These are phyloP conservation scores for Ctenochaetus hawaiiensis DNA, from an alignment of 2,797 vertebrate species.

Conservation along the genomic window DNA sequence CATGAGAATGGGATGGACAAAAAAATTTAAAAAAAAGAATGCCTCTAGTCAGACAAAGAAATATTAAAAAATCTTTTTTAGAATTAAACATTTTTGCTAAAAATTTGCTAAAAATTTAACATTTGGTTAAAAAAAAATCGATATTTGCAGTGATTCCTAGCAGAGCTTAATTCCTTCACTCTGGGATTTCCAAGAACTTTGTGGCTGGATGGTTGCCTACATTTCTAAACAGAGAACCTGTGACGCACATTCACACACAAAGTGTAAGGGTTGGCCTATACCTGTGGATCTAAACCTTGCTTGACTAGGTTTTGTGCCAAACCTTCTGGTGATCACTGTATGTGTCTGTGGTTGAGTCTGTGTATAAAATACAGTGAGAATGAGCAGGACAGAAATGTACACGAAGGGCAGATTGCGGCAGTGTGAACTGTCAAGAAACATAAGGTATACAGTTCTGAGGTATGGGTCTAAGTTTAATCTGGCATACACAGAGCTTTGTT, in stretches of 20 bases:
- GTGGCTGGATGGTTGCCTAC: slow-evolving; percentile 68
- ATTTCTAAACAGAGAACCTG: slow-evolving; percentile 77
- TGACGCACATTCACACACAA: slow-evolving; percentile 71
- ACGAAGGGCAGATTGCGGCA: background rate
- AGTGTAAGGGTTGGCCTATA: slow-evolving; percentile 69
- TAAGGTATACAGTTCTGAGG: background rate
- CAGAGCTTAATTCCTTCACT: slow-evolving; percentile 54
- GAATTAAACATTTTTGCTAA: no score
- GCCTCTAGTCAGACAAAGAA: no score
- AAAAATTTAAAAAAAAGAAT: no score
- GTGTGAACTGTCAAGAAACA: background rate
- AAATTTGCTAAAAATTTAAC: background rate
- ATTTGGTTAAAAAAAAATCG: background rate
- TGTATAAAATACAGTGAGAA: slow-evolving; percentile 13
- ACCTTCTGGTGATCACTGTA: slow-evolving; percentile 46
- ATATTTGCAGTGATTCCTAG: slow-evolving; percentile 48
- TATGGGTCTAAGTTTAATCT: slow-evolving; percentile 12
- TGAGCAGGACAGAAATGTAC: slow-evolving; percentile 4
- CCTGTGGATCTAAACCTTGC: slow-evolving; percentile 71
- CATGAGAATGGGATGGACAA: no score
- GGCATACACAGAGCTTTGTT: slow-evolving; percentile 18
- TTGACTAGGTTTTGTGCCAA: slow-evolving; percentile 55
- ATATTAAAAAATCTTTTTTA: no score
- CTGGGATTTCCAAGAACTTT: slow-evolving; percentile 75
- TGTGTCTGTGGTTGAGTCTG: slow-evolving; percentile 23